Conservation (phyloP, 2,888 invertebrate genomes). For the Thera britannica region DNA sequence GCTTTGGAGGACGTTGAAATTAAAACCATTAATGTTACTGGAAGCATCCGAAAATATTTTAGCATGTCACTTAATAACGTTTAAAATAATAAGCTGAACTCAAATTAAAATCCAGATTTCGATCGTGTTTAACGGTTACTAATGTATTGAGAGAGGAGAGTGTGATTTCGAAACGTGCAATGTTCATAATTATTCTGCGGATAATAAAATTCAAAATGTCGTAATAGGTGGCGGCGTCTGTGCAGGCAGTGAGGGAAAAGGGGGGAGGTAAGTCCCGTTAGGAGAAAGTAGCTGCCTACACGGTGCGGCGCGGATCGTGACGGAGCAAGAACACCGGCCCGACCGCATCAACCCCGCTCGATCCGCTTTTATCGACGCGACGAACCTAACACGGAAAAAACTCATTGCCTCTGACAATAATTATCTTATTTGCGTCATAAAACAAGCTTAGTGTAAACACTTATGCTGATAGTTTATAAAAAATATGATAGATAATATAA, state of each 20-base stretch:
- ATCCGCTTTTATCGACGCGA: conserved; percentile 65
- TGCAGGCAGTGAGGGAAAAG: conserved; percentile 49
- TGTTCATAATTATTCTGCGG: conserved; percentile 60
- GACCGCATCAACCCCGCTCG: conserved; percentile 64
- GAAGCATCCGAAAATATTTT: conserved; percentile 24
- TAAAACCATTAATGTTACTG: conserved; percentile 22
- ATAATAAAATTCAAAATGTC: conserved; percentile 74
- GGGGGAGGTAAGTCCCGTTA: conserved; percentile 74
- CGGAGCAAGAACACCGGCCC: conserved; percentile 54
- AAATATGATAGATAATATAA: conserved; percentile 16
- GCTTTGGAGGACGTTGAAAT: conserved; percentile 20
- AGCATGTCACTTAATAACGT: conserved; percentile 18
- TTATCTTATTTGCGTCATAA: conserved; percentile 47
- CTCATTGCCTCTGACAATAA: conserved; percentile 49
- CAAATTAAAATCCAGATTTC: conserved; percentile 40
- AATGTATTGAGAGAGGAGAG: conserved; percentile 51
- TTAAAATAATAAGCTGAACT: conserved; percentile 20
- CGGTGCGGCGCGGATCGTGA: conserved; percentile 69
- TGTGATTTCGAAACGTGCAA: conserved; percentile 63
- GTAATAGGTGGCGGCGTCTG: conserved; percentile 62
- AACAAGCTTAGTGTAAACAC: conserved; percentile 44
- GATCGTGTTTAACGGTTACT: conserved; percentile 46
- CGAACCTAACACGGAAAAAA: conserved; percentile 48
- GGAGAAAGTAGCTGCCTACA: conserved; percentile 83
- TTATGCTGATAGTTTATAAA: conserved; percentile 34